These are phyloP conservation scores for Clistopyga incitator DNA, from an alignment of 2,888 invertebrate species.

Conservation along the genomic window DNA sequence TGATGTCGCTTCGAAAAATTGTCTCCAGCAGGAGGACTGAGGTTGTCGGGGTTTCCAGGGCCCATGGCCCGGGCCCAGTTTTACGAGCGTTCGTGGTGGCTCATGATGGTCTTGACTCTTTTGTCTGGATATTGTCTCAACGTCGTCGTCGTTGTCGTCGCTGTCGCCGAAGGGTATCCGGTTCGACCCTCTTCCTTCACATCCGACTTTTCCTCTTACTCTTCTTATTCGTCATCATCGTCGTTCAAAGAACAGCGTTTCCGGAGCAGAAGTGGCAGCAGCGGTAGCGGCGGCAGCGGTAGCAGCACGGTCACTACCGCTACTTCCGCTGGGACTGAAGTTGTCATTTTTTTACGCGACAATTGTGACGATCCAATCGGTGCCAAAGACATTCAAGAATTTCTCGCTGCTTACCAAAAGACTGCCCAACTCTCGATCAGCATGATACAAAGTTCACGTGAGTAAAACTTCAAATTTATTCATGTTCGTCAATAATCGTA, in stretches of 20 bases:
- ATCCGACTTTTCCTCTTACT: slow-evolving; percentile 25
- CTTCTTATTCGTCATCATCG: slow-evolving; percentile 31
- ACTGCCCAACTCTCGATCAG: slow-evolving; percentile 74
- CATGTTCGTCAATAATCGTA: too few relatives aligned
- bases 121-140: slow-evolving; percentile 73
- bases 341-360: slow-evolving; percentile 80
- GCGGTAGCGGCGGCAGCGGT: slow-evolving; percentile 68
- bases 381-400: slow-evolving; percentile 77
- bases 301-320: slow-evolving; percentile 58
- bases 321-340: slow-evolving; percentile 70
- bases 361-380: slow-evolving; percentile 76
- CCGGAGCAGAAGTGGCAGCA: slow-evolving; percentile 71
- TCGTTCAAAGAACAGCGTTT: slow-evolving; percentile 76
- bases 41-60: slow-evolving; percentile 71
- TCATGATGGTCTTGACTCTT: slow-evolving; percentile 76
- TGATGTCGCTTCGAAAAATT: not conserved
- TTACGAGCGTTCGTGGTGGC: slow-evolving; percentile 81
- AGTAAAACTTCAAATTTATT: too few relatives aligned
- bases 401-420: slow-evolving; percentile 74
- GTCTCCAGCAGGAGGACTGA: slow-evolving; percentile 41
- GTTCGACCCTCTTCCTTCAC: slow-evolving; percentile 66
- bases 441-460: slow-evolving; percentile 77
- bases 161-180: slow-evolving; percentile 66
- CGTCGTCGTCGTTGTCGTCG: slow-evolving; percentile 59
- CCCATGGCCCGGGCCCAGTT: slow-evolving; percentile 84